A percentile compares a stretch with the other conserved stretches of the same genome.
These are phyloP conservation scores for Coracopsis vasa DNA, from an alignment of 2,113 vertebrate species.

Conservation along the genomic window DNA sequence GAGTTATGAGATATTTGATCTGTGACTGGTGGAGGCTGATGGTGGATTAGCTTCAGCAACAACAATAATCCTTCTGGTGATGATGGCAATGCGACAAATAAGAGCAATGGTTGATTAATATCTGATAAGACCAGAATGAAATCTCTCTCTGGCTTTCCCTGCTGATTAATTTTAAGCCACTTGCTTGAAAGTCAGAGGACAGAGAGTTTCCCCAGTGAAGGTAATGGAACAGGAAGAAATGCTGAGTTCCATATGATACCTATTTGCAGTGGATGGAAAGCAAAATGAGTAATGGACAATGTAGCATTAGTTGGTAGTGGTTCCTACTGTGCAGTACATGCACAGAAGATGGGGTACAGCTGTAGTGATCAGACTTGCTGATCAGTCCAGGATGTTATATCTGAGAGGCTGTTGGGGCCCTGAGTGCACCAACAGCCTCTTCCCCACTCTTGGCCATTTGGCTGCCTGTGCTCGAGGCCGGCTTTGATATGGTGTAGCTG, in stretches of 20 bases:
- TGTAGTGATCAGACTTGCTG: background rate
- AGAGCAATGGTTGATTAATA: background rate
- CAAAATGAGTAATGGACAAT: background rate
- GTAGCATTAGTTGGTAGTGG: background rate
- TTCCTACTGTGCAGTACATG: background rate
- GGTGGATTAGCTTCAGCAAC: background rate
- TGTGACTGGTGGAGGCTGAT: background rate
- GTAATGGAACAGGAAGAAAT: rapidly evolving
- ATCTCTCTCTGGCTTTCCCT: background rate
- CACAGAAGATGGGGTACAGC: background rate
- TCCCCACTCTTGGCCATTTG: rapidly evolving
- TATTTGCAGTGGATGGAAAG: background rate
- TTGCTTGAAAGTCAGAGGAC: background rate
- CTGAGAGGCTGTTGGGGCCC: background rate
- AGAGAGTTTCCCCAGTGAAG: background rate
- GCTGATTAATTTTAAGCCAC: background rate
- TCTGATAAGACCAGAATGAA: background rate
- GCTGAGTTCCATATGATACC: background rate
- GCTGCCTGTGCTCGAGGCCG: rapidly evolving
- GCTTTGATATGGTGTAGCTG: rapidly evolving
- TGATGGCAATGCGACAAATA: background rate
- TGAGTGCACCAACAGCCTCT: rapidly evolving
- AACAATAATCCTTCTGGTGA: background rate
- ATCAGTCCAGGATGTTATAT: background rate
- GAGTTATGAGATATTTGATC: background rate